Evolutionary conservation across 2,797 vertebrate species (phyloP), one percentile per base, ranked within the genome.

Genomic region (Tauraco hartlaubi): DNA sequence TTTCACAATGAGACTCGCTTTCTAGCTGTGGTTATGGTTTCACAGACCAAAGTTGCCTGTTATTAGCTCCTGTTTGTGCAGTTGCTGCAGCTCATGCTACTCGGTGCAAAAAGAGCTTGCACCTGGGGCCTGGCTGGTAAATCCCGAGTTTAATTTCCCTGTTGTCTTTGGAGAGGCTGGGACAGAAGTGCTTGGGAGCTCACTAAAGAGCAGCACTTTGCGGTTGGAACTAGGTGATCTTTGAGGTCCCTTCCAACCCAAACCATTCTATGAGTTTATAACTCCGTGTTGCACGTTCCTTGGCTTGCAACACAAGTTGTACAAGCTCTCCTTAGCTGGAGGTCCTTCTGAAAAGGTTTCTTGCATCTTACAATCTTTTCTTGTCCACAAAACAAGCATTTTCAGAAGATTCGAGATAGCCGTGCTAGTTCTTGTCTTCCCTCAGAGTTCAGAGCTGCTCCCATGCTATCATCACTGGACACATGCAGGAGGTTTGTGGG

Each of bases 1-100:
- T 96, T 85, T 96, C 96, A 85, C 66, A 82, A 88, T 93, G 92
- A 97, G 69, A 78, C 69, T 96, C 80, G 63, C 48, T 80, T 90
- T 66, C 69, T 84, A 94, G 80, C 71, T 96, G 91, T 84, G 95
- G 95, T 95, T 95, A 91, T 48, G 91, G 83, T 95, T 97, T 97
- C 90, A 67, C 80, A 96, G 77, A 86, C 67, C 90, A 49, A 12
- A 71, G 79, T 2, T 90, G 66, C 71, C 73, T 88, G 58, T 73
- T 90, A 92, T 15, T 92, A 94, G 82, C 73, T 85, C 23, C 6
- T 87, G 52, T 73, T 92, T 91, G 66, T 94, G 82, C 94, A 90
- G 46, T 75, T 49, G 71, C 83, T 92, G 82, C 86, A 95, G 79
- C 81, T 94, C 9, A 1, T 69, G 89, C 72, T 91, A 28, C 59